Base-by-base conservation (phyloP, 2,113 vertebrate genomes). In the Onychostruthus taczanowskii region DNA sequence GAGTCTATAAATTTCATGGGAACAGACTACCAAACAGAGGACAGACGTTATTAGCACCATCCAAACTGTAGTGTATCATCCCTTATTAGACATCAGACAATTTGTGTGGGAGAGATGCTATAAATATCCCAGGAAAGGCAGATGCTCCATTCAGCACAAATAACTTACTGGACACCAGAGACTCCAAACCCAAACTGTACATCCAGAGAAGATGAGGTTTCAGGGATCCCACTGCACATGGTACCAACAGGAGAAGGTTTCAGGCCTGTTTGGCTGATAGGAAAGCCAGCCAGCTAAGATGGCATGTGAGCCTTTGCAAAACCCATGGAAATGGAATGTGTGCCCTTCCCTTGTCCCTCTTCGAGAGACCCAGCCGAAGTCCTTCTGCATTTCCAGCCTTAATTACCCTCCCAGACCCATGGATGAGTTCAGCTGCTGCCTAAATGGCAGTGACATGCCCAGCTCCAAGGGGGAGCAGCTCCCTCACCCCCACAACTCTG, bases 41-140 rank as follows among this genome's bases (percentile, higher is more conserved):
- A 93, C 69, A 96, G 73, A 68, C 69, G 56, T 91, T 81, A 94
- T 96, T 92, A 96, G 95, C 84, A 89, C 89, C 86, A 87, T 87
- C 76, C 80, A 84, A 93, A 91, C 86, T 16, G 47, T 70, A 67
- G 76, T 72, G 86, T 67, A 92, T 84, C 83, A 94, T 75, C 84
- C 68, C 69, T 67, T 84, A 93, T 96, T 95, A 96, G 86, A 84
- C 73, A 92, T 58, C 50, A 96, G 69, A 89, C 80, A 89, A 90
- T 89, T 64, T 81, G 89, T 11, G 77, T 87, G 84, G 93, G 93
- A 89, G 88, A 85, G 43, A 49, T 28, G 24, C 52, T 64, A 82
- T 84, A 94, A 95, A 97, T 91, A 94, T 49, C 31, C 41, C 3
- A 2, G 69, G 47, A 52, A 87, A 50, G 67, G 35, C 39, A 74